phyloP scores from a whole-genome alignment of 2,113 vertebrate species.

The Brevimyrus niger region DNA sequence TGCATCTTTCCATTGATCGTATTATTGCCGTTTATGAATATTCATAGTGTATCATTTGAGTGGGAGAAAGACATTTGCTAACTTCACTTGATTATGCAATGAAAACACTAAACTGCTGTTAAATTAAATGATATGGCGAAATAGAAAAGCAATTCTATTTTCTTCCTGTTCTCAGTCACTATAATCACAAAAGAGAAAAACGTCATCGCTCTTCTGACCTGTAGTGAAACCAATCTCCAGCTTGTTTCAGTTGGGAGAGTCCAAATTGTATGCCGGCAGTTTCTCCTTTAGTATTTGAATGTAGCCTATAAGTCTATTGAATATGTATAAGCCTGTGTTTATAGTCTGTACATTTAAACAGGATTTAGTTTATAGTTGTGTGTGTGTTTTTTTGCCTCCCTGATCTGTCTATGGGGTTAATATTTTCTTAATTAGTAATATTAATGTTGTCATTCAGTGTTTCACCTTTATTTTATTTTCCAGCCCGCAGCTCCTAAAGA shows the following conservation, averaged over 20 bases:
- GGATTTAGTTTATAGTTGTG: neutral
- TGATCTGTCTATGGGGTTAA: neutral
- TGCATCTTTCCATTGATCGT: neutral
- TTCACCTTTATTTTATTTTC: neutral
- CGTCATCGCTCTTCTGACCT: neutral
- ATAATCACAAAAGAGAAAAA: neutral
- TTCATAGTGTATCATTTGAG: neutral
- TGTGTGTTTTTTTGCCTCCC: neutral
- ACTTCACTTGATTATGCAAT: neutral
- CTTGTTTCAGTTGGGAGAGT: neutral
- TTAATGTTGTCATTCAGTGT: neutral
- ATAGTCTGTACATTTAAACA: neutral
- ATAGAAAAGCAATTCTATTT: neutral
- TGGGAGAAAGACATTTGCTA: neutral
- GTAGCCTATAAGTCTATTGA: neutral
- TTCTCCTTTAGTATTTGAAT: neutral
- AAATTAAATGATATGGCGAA: neutral
- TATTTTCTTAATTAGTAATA: neutral
- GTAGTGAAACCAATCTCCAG: neutral
- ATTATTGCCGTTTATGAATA: neutral
- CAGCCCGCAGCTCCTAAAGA: constrained; percentile 5
- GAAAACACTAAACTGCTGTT: neutral
- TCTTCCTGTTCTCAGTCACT: neutral
- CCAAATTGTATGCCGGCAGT: neutral
- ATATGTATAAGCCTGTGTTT: neutral